These are phyloP conservation scores for Abrostola triplasia DNA, from an alignment of 2,888 invertebrate genomes.

Conservation along the genomic window DNA sequence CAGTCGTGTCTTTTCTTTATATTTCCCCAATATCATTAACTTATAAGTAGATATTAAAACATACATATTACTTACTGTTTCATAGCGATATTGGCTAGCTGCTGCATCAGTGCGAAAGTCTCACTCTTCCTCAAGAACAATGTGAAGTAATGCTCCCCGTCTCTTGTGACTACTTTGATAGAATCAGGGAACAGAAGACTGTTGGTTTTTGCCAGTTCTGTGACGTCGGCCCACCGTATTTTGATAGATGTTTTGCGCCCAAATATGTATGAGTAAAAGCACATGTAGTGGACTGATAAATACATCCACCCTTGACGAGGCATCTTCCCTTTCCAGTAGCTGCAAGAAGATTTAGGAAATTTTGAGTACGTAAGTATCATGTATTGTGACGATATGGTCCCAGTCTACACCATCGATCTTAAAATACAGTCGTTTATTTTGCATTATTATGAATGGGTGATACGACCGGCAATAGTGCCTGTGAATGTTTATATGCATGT, in stretches of 20 bases:
- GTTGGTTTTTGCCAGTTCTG: constrained; percentile 93
- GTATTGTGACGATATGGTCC: no score
- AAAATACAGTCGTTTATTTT: no score
- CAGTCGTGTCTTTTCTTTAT: no score
- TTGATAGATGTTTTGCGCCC: constrained; percentile 96
- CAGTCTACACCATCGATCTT: no score
- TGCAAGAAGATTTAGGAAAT: constrained; percentile 75
- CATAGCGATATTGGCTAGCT: constrained; percentile 98
- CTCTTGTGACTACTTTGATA: constrained; percentile 95
- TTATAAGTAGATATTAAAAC: no score
- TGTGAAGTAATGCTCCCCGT: constrained; percentile 96
- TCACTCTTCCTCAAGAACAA: constrained; percentile 96
- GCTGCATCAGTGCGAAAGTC: constrained; percentile 97
- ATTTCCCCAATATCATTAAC: no score
- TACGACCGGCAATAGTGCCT: no score
- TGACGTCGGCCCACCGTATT: constrained; percentile 97
- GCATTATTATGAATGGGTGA: no score
- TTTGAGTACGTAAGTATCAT: no score
- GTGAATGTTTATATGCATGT: no score
- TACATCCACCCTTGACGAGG: constrained; percentile 99
- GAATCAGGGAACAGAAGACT: constrained; percentile 94
- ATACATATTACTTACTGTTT: constrained; percentile 95
- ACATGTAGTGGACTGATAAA: constrained; percentile 98
- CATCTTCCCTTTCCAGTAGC: constrained; percentile 97
- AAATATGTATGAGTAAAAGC: constrained; percentile 98